Conservation (phyloP, 2,797 vertebrate species). For the Neopelma chrysocephalum region DNA sequence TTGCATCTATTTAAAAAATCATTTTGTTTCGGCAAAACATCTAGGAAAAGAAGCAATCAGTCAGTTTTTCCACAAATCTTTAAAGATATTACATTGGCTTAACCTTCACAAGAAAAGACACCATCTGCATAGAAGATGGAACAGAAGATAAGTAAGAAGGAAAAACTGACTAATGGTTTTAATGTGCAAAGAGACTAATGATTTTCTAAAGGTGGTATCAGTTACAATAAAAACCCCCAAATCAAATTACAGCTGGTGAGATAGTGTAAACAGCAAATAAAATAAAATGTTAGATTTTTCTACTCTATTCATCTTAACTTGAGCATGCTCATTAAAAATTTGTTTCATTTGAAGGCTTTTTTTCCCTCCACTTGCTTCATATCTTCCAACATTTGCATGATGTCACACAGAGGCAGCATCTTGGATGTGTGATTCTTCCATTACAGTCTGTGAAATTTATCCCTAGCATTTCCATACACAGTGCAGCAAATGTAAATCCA, state of each 20-base stretch:
- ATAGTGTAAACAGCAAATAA: background rate
- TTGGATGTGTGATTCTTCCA: background rate
- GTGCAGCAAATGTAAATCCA: background rate
- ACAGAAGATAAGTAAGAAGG: background rate
- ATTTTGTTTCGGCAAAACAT: background rate
- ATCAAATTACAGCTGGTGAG: background rate
- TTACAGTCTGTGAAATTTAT: background rate
- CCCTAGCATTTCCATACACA: background rate
- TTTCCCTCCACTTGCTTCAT: background rate
- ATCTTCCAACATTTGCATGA: background rate
- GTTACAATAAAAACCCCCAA: background rate
- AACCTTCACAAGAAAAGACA: background rate
- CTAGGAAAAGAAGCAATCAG: background rate
- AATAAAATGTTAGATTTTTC: background rate
- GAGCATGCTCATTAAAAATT: background rate
- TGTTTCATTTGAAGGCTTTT: background rate
- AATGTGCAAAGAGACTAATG: background rate
- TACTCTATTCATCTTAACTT: background rate
- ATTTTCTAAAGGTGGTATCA: background rate
- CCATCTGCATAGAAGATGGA: background rate
- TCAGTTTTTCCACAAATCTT: background rate
- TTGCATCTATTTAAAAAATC: background rate
- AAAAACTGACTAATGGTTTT: background rate
- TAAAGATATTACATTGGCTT: background rate
- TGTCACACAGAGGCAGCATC: background rate